A percentile compares a stretch with the other conserved stretches of the same genome.
These are phyloP conservation scores for Dasypus novemcinctus DNA, from an alignment of 2,113 vertebrate genomes.

Conservation along the genomic window DNA sequence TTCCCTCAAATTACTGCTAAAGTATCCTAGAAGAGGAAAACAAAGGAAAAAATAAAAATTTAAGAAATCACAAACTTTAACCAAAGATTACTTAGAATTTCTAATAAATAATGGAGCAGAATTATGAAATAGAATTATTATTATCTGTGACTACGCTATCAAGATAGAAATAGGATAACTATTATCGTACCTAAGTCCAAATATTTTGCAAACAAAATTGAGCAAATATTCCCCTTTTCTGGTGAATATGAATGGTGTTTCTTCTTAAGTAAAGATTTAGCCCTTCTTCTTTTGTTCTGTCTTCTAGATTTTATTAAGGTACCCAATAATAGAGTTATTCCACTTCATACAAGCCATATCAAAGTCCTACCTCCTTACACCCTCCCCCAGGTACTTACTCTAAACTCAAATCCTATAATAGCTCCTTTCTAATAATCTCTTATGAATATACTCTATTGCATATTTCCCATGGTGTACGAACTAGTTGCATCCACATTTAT, in stretches of 20 bases:
- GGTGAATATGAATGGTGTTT: neutral
- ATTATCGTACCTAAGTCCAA: neutral
- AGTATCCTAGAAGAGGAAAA: neutral
- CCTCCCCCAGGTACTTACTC: fast-evolving
- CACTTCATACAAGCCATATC: neutral
- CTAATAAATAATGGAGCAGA: neutral
- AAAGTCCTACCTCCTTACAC: neutral
- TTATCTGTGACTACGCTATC: neutral
- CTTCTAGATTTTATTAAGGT: neutral
- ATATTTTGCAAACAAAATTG: neutral
- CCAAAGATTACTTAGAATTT: neutral
- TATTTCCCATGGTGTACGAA: neutral
- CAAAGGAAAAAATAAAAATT: neutral
- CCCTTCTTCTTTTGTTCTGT: neutral
- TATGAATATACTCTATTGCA: neutral
- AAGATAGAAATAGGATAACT: neutral
- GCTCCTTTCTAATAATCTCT: neutral
- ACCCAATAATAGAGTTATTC: neutral
- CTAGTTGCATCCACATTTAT: neutral
- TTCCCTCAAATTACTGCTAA: neutral
- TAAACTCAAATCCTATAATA: neutral
- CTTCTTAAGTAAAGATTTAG: neutral
- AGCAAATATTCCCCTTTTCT: neutral
- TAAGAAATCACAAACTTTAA: neutral
- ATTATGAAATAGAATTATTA: neutral